These are phyloP conservation scores for Mystacides longicornis DNA, from an alignment of 2,888 invertebrate species.

Conservation along the genomic window DNA sequence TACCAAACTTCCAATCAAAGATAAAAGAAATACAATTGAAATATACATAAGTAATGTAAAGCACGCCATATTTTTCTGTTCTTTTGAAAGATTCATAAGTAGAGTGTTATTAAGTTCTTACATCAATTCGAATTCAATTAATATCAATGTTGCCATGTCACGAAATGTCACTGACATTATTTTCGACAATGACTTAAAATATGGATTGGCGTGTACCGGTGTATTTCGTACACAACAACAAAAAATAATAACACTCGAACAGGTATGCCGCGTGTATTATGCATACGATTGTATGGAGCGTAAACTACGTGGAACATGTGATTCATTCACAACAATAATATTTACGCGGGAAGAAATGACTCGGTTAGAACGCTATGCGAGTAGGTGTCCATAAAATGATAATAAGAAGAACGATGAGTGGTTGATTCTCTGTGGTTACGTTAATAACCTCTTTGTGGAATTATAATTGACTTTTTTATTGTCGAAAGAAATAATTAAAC, in stretches of 20 bases:
- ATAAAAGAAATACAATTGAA: too few relatives aligned
- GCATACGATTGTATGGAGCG: not conserved
- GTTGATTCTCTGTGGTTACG: not conserved
- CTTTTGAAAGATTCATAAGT: too few relatives aligned
- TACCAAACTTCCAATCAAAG: too few relatives aligned
- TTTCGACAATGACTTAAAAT: not conserved
- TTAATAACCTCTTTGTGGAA: not conserved
- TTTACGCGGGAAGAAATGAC: conserved; percentile 1
- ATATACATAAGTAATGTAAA: too few relatives aligned
- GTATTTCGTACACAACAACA: too few relatives aligned
- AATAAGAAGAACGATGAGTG: not conserved
- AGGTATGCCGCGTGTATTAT: not conserved
- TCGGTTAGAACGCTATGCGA: too few relatives aligned
- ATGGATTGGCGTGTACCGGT: not conserved
- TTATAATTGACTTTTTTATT: too few relatives aligned
- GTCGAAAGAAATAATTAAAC: too few relatives aligned
- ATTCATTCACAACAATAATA: conserved; percentile 2
- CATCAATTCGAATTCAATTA: too few relatives aligned
- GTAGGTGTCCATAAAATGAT: not conserved
- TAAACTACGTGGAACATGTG: conserved; percentile 1
- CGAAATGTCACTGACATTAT: not conserved
- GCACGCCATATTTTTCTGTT: too few relatives aligned
- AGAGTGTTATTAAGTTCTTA: too few relatives aligned
- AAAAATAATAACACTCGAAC: not conserved
- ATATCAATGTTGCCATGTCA: not conserved